Conservation (phyloP, 2,888 invertebrate genomes). For the Meiosimyza platycephala region DNA sequence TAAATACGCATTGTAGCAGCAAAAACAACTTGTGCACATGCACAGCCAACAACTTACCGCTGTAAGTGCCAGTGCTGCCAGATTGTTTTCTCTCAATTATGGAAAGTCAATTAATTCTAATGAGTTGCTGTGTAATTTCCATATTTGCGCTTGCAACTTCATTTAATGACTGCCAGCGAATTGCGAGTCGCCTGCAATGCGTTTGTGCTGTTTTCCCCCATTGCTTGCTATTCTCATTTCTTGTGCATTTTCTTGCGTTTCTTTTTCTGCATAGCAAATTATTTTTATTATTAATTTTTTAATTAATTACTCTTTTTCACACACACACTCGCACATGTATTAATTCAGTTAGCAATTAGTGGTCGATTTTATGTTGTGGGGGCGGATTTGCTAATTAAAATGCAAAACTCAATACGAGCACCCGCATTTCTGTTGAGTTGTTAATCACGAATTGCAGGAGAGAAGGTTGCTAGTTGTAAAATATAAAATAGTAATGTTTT, state of each 20-base stretch:
- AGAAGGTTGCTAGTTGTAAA: conserved; percentile 15
- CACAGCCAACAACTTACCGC: conserved; percentile 3
- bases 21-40: no score
- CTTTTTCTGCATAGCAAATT: conserved; percentile 24
- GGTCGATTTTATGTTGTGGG: conserved; percentile 26
- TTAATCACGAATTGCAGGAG: conserved; percentile 22
- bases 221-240: not conserved
- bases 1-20: conserved; percentile 28
- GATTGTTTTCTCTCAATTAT: conserved; percentile 55
- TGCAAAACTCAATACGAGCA: conserved; percentile 3
- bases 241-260: not conserved
- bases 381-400: conserved; percentile 30
- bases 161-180: conserved; percentile 55
- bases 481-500: no score
- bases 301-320: conserved; percentile 27
- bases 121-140: conserved; percentile 55
- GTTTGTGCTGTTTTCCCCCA: conserved; percentile 7
- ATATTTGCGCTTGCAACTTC: conserved; percentile 61
- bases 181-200: not conserved
- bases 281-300: conserved; percentile 31
- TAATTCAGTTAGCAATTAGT: conserved; percentile 25
- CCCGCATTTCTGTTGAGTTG: conserved; percentile 20
- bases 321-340: not conserved
- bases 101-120: conserved; percentile 63
- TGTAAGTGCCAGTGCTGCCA: conserved; percentile 16